phyloP scores from a whole-genome alignment of 2,113 vertebrate species.

The Neoarius graeffei region DNA sequence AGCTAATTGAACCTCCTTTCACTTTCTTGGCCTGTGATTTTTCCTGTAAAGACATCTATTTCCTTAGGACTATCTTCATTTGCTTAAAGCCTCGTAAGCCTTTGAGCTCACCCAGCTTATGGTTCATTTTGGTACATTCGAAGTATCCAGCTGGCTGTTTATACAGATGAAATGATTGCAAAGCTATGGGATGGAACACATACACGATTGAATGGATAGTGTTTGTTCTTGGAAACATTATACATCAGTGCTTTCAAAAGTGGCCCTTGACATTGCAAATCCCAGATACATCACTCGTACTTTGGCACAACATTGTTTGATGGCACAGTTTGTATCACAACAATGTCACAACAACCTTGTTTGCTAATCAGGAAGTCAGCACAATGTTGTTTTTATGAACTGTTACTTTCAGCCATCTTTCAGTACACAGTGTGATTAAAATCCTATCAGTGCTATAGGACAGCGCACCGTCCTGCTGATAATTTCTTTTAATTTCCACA shows the following conservation, averaged over 20 bases:
- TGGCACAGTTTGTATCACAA: background rate
- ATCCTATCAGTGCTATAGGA: background rate
- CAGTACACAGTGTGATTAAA: background rate
- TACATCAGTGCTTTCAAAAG: background rate
- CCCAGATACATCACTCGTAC: background rate
- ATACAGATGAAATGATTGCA: background rate
- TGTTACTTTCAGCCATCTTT: background rate
- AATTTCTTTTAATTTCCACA: background rate
- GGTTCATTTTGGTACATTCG: background rate
- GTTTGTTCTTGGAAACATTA: background rate
- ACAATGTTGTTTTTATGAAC: background rate
- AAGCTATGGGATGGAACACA: background rate
- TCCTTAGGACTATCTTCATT: slow-evolving; percentile 7
- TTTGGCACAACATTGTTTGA: background rate
- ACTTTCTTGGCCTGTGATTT: slow-evolving; percentile 11
- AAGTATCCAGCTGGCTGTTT: background rate
- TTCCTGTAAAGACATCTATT: slow-evolving; percentile 1
- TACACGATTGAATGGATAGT: background rate
- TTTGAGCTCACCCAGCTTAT: background rate
- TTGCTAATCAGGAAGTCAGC: background rate
- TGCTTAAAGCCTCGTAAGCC: background rate
- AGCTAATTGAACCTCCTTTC: background rate
- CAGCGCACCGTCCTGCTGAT: background rate
- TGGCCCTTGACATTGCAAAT: background rate
- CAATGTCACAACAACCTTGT: background rate